Conservation (phyloP, 2,888 invertebrate species). For the Drosophila atripex region DNA sequence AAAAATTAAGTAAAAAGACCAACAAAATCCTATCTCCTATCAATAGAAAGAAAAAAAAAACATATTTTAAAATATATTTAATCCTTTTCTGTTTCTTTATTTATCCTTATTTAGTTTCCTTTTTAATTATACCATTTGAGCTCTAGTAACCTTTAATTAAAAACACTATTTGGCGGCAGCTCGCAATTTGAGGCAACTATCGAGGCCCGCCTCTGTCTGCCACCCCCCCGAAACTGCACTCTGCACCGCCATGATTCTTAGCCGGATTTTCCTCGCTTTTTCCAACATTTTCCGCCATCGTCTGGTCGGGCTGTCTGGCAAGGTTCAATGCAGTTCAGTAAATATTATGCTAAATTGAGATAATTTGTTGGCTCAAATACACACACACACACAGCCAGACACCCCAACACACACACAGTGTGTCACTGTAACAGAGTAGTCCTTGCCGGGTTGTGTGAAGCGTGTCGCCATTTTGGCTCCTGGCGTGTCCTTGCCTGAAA, state of each 20-base stretch:
- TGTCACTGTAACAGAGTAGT: background rate
- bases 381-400: slow-evolving; percentile 6
- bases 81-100: background rate
- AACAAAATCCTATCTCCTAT: too few relatives aligned
- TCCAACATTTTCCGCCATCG: background rate
- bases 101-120: background rate
- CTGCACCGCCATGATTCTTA: background rate
- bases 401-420: background rate
- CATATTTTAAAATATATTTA: too few relatives aligned
- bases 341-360: slow-evolving; percentile 77
- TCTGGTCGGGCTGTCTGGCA: slow-evolving; percentile 14
- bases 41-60: too few relatives aligned
- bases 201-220: background rate
- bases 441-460: background rate
- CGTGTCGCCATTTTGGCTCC: slow-evolving; percentile 47
- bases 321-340: slow-evolving; percentile 76
- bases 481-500: slow-evolving; percentile 44
- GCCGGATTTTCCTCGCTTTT: slow-evolving; percentile 1
- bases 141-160: background rate
- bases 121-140: background rate
- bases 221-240: background rate
- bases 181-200: background rate
- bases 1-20: too few relatives aligned
- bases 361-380: slow-evolving; percentile 73
- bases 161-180: slow-evolving; percentile 3